Percentiles rank a stretch among this genome's conserved stretches.
Conservation (phyloP, 2,797 vertebrate genomes). For the Spinus olivaceus region DNA sequence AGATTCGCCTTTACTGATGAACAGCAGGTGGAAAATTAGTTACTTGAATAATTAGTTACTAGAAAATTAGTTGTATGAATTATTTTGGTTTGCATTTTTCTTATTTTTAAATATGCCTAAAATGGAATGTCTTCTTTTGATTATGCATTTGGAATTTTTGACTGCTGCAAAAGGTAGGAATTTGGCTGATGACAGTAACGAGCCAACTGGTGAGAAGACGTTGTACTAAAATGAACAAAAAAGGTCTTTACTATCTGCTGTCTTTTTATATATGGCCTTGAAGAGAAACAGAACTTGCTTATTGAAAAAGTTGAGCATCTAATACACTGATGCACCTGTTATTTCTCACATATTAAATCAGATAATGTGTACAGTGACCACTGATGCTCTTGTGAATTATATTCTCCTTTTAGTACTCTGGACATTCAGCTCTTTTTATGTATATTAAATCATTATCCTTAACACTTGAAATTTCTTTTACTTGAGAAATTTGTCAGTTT, state of each 20-base stretch:
- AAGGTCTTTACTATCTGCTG: slow-evolving; percentile 25
- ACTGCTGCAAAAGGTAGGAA: slow-evolving; percentile 13
- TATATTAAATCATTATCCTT: neutral
- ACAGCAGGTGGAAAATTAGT: neutral
- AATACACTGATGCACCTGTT: slow-evolving; percentile 48
- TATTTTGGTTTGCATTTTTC: slow-evolving; percentile 23
- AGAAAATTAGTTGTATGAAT: neutral
- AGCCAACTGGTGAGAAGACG: slow-evolving; percentile 43
- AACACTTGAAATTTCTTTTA: neutral
- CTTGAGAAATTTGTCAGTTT: neutral
- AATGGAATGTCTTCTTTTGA: neutral
- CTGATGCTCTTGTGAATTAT: slow-evolving; percentile 31
- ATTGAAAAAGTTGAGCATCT: slow-evolving; percentile 68
- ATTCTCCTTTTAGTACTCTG: slow-evolving; percentile 31
- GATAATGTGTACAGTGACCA: slow-evolving; percentile 3
- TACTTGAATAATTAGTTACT: neutral
- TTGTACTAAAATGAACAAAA: slow-evolving; percentile 36
- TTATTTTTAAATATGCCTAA: slow-evolving; percentile 42
- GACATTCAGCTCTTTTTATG: neutral
- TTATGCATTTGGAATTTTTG: slow-evolving; percentile 39
- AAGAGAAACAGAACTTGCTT: slow-evolving; percentile 60
- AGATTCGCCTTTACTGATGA: neutral
- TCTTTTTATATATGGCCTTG: slow-evolving; percentile 68
- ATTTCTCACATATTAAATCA: slow-evolving; percentile 41
- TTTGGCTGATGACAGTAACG: slow-evolving; percentile 44